These are phyloP conservation scores for Andrena fulva DNA, from an alignment of 2,888 invertebrate genomes.

Conservation along the genomic window DNA sequence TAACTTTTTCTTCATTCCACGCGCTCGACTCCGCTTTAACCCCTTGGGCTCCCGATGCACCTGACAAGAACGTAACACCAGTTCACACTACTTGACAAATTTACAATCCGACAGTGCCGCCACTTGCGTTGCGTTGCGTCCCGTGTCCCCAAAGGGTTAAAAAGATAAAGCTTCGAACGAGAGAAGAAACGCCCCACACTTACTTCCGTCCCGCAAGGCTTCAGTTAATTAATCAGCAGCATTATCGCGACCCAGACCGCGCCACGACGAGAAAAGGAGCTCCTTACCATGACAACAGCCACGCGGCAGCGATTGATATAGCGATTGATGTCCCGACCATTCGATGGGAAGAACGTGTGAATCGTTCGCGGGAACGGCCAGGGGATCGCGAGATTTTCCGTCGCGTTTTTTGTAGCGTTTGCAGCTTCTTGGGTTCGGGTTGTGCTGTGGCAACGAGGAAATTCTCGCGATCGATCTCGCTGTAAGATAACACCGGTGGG, in stretches of 20 bases:
- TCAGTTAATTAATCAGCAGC: slow-evolving; percentile 38
- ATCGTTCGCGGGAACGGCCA: not conserved
- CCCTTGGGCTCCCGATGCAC: slow-evolving; percentile 29
- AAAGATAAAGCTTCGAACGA: slow-evolving; percentile 51
- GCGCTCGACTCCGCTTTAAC: slow-evolving; percentile 64
- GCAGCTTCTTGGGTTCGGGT: slow-evolving; percentile 39
- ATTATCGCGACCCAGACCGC: not conserved
- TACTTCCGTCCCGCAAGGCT: slow-evolving; percentile 65
- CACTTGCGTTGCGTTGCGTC: slow-evolving; percentile 5
- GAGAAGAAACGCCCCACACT: slow-evolving; percentile 47
- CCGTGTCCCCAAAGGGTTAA: slow-evolving; percentile 33
- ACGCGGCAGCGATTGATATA: too few relatives aligned
- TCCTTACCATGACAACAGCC: too few relatives aligned
- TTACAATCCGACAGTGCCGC: not conserved
- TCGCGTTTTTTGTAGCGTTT: slow-evolving; percentile 12
- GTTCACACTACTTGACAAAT: not conserved
- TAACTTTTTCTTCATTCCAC: slow-evolving; percentile 52
- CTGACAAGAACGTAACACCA: not conserved
- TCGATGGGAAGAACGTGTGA: slow-evolving; percentile 13
- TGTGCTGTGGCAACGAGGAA: slow-evolving; percentile 44
- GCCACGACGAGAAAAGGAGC: not conserved
- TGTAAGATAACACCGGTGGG: too few relatives aligned
- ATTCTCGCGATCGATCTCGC: slow-evolving; percentile 51
- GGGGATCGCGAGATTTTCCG: slow-evolving; percentile 45
- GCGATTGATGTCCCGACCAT: too few relatives aligned